Conservation (phyloP, 23 tunicate genomes). For the Phallusia fumigata region DNA sequence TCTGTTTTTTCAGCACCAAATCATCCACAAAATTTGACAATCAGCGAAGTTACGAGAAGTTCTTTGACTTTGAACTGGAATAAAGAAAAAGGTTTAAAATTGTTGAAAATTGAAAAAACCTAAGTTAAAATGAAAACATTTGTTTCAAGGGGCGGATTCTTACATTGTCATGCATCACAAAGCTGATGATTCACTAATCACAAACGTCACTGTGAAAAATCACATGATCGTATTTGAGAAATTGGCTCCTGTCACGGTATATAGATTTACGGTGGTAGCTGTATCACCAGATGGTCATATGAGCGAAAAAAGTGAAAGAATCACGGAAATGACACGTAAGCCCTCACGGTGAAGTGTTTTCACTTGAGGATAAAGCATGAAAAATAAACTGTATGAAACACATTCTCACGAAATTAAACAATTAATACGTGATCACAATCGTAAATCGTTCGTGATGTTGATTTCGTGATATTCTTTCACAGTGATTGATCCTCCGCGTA, state of each 20-base stretch:
- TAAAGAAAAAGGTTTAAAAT: constrained; percentile 12
- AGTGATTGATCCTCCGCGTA: constrained; percentile 31
- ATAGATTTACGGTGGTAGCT: constrained; percentile 37
- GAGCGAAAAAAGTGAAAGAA: neutral
- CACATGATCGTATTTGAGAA: constrained; percentile 17
- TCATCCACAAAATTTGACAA: neutral
- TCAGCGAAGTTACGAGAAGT: neutral
- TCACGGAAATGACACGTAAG: constrained; percentile 59
- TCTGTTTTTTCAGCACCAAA: neutral
- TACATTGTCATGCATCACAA: constrained; percentile 5
- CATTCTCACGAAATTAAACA: no score
- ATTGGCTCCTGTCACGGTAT: constrained; percentile 52
- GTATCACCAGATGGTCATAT: constrained; percentile 39
- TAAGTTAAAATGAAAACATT: neutral
- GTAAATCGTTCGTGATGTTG: no score
- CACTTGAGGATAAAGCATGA: no score
- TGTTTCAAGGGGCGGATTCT: constrained; percentile 13
- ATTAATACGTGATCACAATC: no score
- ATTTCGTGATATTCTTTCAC: neutral
- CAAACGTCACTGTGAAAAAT: neutral
- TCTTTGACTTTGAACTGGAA: neutral
- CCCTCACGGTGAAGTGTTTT: neutral
- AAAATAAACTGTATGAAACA: no score
- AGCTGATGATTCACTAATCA: neutral
- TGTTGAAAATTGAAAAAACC: neutral